Evolutionary conservation across 2,888 invertebrate genomes (phyloP), one percentile per base, ranked within the genome.

Genomic region (Melipona bicolor): DNA sequence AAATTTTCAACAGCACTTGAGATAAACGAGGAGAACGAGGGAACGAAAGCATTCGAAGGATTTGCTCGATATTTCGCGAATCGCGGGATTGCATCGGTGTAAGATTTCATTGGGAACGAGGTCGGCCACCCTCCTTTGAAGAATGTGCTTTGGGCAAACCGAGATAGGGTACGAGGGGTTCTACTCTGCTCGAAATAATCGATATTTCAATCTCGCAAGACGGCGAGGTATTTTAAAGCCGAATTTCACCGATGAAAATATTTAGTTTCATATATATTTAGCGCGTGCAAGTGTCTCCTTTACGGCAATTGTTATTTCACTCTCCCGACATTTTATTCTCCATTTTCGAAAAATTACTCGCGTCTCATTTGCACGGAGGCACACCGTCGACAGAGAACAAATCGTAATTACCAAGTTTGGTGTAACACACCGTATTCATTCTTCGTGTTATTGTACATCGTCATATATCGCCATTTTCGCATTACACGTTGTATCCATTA

Each of bases 141-240:
- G 88, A 88, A 88, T 88, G 84, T 54, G 80, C 79, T 76, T 84
- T 59, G 68, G 81, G 61, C 72, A 77, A 74, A 72, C 68, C 71
- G 50, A 81, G 80, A 79, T 84, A 86, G 56, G 69, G 77, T 61
- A 75, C 78, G 70, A 73, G 76, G 83, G 88, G 84, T 72, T 65
- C 77, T 75, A 62, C 56, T 43, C 43, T 50, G 73, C 77, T 84
- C 54, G 76, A 77, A 77, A 81, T 89, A 89, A 89, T 89, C 88
- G 85, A 88, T 88, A 88, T 77, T 61, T 69, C 77, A 76, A 71
- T 79, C 77, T 87, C 77, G n/a, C 61, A 50, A 72, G 67, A 79
- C 67, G 65, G 64, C 62, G 52, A 77, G 79, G 50, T 59, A 79
- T 76, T 88, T 88, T 79, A 83, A 82, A 84, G 81, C 36, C 56